phyloP scores from a whole-genome alignment of 2,113 vertebrate species.

The Sinosuthora webbiana region DNA sequence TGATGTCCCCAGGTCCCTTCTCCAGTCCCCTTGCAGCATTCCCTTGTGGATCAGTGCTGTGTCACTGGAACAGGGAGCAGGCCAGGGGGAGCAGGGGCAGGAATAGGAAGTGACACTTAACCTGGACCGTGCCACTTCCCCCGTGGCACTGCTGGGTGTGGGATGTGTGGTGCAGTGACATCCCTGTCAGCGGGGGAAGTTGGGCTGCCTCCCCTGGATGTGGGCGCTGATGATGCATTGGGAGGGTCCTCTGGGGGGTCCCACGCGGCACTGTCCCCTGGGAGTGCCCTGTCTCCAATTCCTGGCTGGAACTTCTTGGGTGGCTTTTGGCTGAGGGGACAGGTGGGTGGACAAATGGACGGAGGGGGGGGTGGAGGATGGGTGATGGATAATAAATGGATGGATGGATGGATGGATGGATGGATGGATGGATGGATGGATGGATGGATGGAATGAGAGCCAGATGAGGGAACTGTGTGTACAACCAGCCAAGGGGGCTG shows the following conservation, averaged over 20 bases:
- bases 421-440: no score
- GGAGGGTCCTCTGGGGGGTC: background rate
- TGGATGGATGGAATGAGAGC: no score
- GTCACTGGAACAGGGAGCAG: fast-evolving
- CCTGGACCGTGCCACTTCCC: background rate
- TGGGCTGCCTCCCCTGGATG: fast-evolving
- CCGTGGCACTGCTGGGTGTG: fast-evolving
- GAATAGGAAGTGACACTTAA: background rate
- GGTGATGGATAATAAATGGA: background rate
- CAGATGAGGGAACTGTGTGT: background rate
- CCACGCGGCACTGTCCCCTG: background rate
- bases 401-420: background rate
- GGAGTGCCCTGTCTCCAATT: background rate
- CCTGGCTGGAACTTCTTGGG: background rate
- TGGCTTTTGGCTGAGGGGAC: background rate
- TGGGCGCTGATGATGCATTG: fast-evolving
- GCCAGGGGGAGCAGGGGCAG: background rate
- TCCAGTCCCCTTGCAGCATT: fast-evolving
- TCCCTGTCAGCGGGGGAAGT: fast-evolving
- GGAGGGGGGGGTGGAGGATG: background rate
- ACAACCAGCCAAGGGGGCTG: background rate
- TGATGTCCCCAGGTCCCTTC: no score
- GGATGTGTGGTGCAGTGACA: fast-evolving
- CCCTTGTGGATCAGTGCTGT: background rate
- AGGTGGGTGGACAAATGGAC: background rate